phyloP scores from a whole-genome alignment of 2,113 vertebrate genomes.

The Pelecanoides urinatrix region DNA sequence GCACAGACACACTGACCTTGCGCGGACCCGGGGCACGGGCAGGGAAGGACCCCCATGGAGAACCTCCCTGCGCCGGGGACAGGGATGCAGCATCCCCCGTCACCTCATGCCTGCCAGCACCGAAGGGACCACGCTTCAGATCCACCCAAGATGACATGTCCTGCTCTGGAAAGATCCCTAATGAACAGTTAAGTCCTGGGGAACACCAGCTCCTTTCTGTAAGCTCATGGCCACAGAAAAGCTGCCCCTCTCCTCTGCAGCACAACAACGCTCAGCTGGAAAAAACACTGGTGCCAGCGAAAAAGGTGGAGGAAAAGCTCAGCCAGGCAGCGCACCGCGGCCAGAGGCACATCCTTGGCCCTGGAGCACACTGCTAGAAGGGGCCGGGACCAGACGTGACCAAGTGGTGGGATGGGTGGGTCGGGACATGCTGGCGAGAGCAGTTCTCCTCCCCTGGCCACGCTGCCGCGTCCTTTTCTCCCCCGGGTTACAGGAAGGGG shows the following conservation, averaged over 20 bases:
- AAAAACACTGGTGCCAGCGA: background rate
- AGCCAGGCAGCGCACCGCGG: rapidly evolving
- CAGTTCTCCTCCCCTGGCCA: background rate
- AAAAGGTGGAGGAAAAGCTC: background rate
- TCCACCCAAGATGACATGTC: background rate
- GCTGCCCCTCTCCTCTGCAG: background rate
- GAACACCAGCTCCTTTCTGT: background rate
- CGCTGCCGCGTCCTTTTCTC: background rate
- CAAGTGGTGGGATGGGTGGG: background rate
- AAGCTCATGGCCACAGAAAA: background rate
- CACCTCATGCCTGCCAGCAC: background rate
- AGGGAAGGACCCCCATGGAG: background rate
- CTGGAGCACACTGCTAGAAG: background rate
- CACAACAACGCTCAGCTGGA: background rate
- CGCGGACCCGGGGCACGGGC: rapidly evolving
- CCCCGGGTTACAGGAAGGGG: background rate
- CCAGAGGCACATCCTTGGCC: background rate
- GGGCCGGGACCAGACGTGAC: background rate
- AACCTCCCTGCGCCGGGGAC: background rate
- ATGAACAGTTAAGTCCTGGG: background rate
- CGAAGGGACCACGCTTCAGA: rapidly evolving
- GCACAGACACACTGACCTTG: background rate
- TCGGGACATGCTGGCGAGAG: rapidly evolving
- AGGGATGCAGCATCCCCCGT: background rate
- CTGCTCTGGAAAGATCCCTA: background rate